Base-by-base conservation (phyloP, 2,113 vertebrate genomes). In the Bubo blakistoni region DNA sequence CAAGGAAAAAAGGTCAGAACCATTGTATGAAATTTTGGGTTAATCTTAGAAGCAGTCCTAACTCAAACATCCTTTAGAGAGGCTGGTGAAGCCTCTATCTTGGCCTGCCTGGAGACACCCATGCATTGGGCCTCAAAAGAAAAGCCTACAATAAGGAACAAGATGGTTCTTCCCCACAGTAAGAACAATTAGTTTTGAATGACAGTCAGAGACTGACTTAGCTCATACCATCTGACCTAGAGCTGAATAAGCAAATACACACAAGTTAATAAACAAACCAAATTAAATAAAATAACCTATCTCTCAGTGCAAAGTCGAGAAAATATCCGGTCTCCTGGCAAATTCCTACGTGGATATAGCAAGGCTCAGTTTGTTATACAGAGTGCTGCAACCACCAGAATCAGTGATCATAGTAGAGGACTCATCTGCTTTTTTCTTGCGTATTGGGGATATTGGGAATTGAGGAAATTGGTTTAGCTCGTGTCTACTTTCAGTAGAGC, bases 241-340 rank as follows among this genome's bases (percentile, higher is more conserved):
- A 86, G 79, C 62, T 88, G 91, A 94, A 84, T 70, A 93, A 94
- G 61, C 79, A 92, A 81, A 85, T 38, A 59, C 25, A 79, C 52
- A 70, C 19, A 81, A 91, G 95, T 96, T 97, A 96, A 97, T 95
- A 95, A 96, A 92, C 94, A 97, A 97, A 77, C 96, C 86, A 91
- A 96, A 73, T 27, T 87, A 92, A 91, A 95, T 44, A 91, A 93
- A 92, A 87, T 44, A 89, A 73, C 34, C 20, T 34, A 32, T 57
- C 49, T 81, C 32, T 67, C 36, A 76, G 96, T 84, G 57, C 96
- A 92, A 97, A 95, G 91, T 90, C 55, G 36, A 96, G 72, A 78
- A 84, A 84, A 76, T 32, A 15, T 17, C 27, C 42, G 36, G 19
- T 67, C 40, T 91, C 67, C 36, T 2, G 6, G 71, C n/a, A 65